phyloP scores from a whole-genome alignment of 2,113 vertebrate species.

The Megaceryle torquata region DNA sequence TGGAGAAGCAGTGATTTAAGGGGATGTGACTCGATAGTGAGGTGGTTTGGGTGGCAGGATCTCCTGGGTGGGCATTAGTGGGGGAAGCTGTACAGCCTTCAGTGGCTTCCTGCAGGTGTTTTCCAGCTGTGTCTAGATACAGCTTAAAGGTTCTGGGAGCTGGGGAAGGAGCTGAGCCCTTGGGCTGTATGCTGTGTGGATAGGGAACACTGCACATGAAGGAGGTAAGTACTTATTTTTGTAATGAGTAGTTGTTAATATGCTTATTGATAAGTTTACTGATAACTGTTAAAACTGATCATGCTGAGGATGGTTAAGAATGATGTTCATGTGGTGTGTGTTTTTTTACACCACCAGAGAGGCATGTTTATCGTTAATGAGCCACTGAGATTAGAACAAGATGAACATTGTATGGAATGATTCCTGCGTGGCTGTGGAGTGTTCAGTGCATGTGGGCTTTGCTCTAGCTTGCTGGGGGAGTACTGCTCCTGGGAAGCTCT shows the following conservation, averaged over 20 bases:
- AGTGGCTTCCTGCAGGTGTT: neutral
- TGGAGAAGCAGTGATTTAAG: neutral
- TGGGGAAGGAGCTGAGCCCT: neutral
- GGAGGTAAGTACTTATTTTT: neutral
- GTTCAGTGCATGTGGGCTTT: too few relatives aligned
- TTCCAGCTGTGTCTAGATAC: neutral
- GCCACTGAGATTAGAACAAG: neutral
- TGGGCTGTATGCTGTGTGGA: neutral
- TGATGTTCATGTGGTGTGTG: neutral
- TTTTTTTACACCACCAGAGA: neutral
- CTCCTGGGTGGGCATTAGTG: neutral
- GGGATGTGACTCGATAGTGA: too few relatives aligned
- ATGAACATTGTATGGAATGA: too few relatives aligned
- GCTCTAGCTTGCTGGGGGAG: neutral
- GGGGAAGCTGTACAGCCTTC: neutral
- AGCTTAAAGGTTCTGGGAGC: neutral
- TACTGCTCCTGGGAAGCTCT: neutral
- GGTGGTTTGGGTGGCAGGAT: rapidly evolving
- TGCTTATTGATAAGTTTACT: neutral
- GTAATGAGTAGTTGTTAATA: neutral
- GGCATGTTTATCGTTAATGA: neutral
- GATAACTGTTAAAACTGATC: neutral
- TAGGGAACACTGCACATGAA: neutral
- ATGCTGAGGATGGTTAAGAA: neutral
- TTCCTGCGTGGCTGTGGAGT: neutral